Evolutionary conservation across 2,797 vertebrate genomes (phyloP), one percentile per base, ranked within the genome.

Genomic region (Oophaga sylvatica): DNA sequence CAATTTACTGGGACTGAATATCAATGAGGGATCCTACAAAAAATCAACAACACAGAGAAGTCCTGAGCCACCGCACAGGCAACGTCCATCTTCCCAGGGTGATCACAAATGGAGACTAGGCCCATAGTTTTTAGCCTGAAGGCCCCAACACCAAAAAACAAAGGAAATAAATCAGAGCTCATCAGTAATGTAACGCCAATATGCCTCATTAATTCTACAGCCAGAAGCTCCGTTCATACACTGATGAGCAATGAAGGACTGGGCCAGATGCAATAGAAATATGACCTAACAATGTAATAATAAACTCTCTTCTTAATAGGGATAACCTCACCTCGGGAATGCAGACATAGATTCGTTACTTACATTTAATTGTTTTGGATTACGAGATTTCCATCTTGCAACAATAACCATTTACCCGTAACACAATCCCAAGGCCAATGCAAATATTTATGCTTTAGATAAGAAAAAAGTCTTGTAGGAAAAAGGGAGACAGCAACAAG

Each of bases 361-460:
- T 80, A 80, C 41, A 86, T 86, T 86, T 71, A 63, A 87, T 81
- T 81, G 79, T 63, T 81, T 60, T 75, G 68, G 79, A 87, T 63
- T 65, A 73, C 57, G 41, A 75, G 85, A 81, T 87, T 87, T 75
- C 68, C 41, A 87, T 81, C 56, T 81, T 63, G 59, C 62, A 86
- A 75, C 79, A 87, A 87, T 81, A 87, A 48, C 57, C 85, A 81
- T 81, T 81, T 87, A 53, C 77, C 71, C 60, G 45, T 53, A n/a
- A 70, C 79, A 85, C 57, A 4, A 63, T 73, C 78, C 67, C 15
- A 22, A 11, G 11, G 85, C 78, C 68, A 87, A 81, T 56, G 29
- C 17, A 73, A 81, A 81, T 87, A 87, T 87, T 87, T 71, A 75
- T 81, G 56, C 57, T 73, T 22, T 65, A 35, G 57, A 79, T 75